Base-by-base conservation (phyloP, 1,140 invertebrate species). In the Xylocopa sonorina region DNA sequence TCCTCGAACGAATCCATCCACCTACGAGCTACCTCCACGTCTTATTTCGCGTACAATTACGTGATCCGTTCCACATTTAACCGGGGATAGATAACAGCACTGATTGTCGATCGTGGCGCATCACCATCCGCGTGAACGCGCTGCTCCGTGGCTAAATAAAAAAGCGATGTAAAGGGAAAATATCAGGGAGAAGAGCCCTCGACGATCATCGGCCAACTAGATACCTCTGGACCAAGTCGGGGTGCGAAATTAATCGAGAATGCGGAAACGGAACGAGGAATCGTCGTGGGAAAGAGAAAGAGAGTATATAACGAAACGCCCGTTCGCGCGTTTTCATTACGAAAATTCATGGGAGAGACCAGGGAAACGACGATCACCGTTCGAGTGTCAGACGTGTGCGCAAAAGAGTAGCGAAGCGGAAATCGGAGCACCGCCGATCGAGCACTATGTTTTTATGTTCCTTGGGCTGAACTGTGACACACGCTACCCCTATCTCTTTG, bases 401-500 rank as follows among this genome's bases (percentile, higher is more conserved):
- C 48, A 69, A 75, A 72, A 80, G 55, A 43, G 60, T 43, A 50
- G 57, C 48, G 50, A 86, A 63, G 72, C 46, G 78, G 80, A 89
- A 43, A 38, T 77, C 58, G 77, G 67, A 78, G 72, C 71, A 87
- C 67, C 81, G 72, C 78, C 78, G 83, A 79, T 81, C 80, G 69
- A 75, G 71, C 81, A 81, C 79, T 71, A 72, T 72, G 48, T 63
- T 50, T 69, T 48, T 78, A 74, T 79, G 71, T 84, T 84, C 68
- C 82, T 88, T 81, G 85, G 83, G 81, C 81, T 78, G 84, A 87
- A 81, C 63, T 86, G 78, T 89, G 81, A 86, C 84, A 68, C 64
- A 68, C 57, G 21, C 79, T 82, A 89, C 83, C 84, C 88, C 9
- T 85, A 87, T 87, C 77, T 85, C 84, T 88, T 80, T 87, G 83